Base-by-base conservation (phyloP, 2,888 invertebrate genomes). In the Pollenia amentaria region DNA sequence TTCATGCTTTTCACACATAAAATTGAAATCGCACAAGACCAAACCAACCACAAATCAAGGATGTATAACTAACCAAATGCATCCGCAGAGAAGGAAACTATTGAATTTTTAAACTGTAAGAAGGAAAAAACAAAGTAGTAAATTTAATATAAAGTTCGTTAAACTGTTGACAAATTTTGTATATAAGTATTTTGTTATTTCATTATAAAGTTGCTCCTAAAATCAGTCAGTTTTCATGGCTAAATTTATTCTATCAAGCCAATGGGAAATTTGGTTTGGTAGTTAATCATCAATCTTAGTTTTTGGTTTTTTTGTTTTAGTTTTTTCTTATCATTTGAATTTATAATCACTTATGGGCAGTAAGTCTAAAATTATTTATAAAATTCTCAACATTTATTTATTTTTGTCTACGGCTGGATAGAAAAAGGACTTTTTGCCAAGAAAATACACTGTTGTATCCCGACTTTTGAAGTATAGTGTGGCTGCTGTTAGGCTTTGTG, bases 1-100 rank as follows among this genome's bases (percentile, higher is more conserved):
- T 73, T 81, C 57, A 67, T 81, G 80, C n/a, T 57, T 65, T 67
- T 75, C 64, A 75, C 75, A 81, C 38, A 69, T 69, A 53, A 64
- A 72, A 60, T 81, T 75, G 40, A 57, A 29, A 57, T 51, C 21
- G 21, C 18, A 12, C 8, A 16, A 62, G n/a, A 75, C 11, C 42
- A 69, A 69, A 38, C 0, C 67, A 67, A 53, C 76, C 69, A 53
- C 75, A 82, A 76, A 62, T 46, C 51, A 69, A 21, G 38, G 40
- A 69, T 62, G 62, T 70, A 2, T 21, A 11, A 53, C 18, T 62
- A 53, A 38, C 38, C 60, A 76, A 40, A 38, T 18, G 53, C 3
- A 44, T 12, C 11, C 9, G 21, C 1, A 42, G 9, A 11, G 8
- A 16, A 21, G 42, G 18, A 42, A 76, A 62, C 42, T 42, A 21